These are phyloP conservation scores for Synchiropus splendidus DNA, from an alignment of 2,113 vertebrate genomes.

Conservation along the genomic window DNA sequence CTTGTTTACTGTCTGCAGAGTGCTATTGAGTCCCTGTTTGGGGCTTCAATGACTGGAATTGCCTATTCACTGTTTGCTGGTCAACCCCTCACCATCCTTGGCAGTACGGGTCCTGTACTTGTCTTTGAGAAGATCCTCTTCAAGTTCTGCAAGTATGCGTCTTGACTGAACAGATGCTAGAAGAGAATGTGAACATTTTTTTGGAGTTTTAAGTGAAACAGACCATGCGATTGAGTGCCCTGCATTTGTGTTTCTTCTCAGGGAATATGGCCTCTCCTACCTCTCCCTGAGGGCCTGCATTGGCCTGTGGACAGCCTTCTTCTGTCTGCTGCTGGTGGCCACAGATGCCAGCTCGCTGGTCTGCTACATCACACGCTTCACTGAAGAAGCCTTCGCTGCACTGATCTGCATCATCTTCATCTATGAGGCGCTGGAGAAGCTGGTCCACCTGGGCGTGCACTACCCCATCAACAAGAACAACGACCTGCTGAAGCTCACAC, in stretches of 20 bases:
- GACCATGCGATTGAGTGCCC: no score
- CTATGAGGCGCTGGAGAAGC: conserved; percentile 97
- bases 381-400: conserved; percentile 94
- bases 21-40: conserved; percentile 96
- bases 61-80: conserved; percentile 94
- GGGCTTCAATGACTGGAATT: conserved; percentile 98
- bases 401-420: conserved; percentile 99
- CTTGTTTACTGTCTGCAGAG: conserved; percentile 68
- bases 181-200: no score
- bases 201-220: no score
- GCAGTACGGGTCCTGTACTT: conserved; percentile 94
- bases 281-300: conserved; percentile 93
- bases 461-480: conserved; percentile 97
- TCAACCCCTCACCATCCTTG: conserved; percentile 95
- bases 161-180: no score
- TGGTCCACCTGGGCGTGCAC: conserved; percentile 87
- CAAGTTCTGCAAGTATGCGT: conserved; percentile 93
- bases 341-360: conserved; percentile 96
- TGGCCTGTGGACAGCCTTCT: conserved; percentile 93
- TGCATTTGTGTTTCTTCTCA: conserved; percentile 36
- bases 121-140: conserved; percentile 99
- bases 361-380: conserved; percentile 98
- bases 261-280: conserved; percentile 90
- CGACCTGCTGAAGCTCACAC: conserved; percentile 87
- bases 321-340: conserved; percentile 91